Conservation (phyloP, 2,113 vertebrate genomes). For the Podarcis muralis region DNA sequence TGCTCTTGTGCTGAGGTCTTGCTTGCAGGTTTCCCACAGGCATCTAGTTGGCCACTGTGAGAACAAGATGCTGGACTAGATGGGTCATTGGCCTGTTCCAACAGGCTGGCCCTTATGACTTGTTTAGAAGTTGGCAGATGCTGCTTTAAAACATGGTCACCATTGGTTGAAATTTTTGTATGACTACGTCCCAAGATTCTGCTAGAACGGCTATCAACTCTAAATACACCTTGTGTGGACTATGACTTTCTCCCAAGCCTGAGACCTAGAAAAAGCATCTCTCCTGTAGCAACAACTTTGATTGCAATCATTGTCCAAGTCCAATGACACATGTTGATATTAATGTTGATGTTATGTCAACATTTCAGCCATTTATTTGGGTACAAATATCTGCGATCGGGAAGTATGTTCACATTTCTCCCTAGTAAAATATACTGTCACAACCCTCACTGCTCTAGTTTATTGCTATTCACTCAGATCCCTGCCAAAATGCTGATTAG, state of each 20-base stretch:
- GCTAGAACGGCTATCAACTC: neutral
- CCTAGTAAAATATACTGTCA: neutral
- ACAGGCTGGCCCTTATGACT: neutral
- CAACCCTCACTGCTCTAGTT: neutral
- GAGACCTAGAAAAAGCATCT: neutral
- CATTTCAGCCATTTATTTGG: neutral
- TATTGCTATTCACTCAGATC: constrained; percentile 3
- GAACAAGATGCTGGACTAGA: too few species aligned
- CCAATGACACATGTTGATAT: neutral
- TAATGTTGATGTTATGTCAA: neutral
- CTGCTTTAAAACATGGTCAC: neutral
- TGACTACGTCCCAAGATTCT: neutral
- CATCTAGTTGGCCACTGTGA: too few species aligned
- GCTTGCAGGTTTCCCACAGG: too few species aligned
- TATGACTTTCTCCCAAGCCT: neutral
- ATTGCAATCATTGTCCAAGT: neutral
- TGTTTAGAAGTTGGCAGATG: neutral
- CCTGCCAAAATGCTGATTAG: neutral
- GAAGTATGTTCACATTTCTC: neutral
- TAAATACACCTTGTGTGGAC: neutral
- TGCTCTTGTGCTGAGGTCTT: too few species aligned
- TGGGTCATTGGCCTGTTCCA: too few species aligned
- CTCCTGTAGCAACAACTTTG: neutral
- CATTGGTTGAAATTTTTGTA: neutral
- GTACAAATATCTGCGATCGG: neutral